Conservation (phyloP, 2,888 invertebrate species). For the Apotomis capreana region DNA sequence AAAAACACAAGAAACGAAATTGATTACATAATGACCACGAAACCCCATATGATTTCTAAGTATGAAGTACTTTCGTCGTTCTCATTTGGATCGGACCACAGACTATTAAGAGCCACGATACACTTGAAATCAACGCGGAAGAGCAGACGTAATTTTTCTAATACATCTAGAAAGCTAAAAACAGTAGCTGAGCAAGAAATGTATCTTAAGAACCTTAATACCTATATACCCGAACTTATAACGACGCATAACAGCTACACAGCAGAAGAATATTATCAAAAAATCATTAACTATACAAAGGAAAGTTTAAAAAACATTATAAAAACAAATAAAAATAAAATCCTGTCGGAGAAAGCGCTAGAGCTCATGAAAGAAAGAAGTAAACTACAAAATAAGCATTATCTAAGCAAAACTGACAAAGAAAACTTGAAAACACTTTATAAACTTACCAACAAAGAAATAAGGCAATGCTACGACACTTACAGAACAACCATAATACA, state of each 20-base stretch:
- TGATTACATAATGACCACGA: conserved; percentile 35
- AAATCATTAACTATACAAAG: conserved; percentile 33
- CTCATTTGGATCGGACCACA: conserved; percentile 43
- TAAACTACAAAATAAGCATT: conserved; percentile 38
- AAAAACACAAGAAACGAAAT: conserved; percentile 22
- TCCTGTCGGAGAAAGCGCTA: too few relatives aligned
- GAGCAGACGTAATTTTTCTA: conserved; percentile 34
- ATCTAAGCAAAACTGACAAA: conserved; percentile 38
- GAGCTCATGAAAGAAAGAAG: too few relatives aligned
- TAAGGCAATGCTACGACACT: conserved; percentile 17
- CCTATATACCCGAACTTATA: conserved; percentile 41
- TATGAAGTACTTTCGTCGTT: conserved; percentile 42
- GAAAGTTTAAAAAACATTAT: conserved; percentile 40
- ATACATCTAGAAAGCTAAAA: conserved; percentile 36
- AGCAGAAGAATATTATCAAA: conserved; percentile 38
- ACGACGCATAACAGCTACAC: conserved; percentile 9
- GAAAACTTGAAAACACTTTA: conserved; percentile 41
- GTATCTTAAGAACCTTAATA: conserved; percentile 39
- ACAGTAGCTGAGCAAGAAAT: conserved; percentile 36
- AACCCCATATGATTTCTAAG: conserved; percentile 31
- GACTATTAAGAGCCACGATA: conserved; percentile 42
- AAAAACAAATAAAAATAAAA: not conserved
- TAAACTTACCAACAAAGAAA: conserved; percentile 45
- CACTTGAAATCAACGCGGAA: conserved; percentile 28
- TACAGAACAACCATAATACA: conserved; percentile 5